Base-by-base conservation (phyloP, 2,113 vertebrate genomes). In the Myiagra hebetior region DNA sequence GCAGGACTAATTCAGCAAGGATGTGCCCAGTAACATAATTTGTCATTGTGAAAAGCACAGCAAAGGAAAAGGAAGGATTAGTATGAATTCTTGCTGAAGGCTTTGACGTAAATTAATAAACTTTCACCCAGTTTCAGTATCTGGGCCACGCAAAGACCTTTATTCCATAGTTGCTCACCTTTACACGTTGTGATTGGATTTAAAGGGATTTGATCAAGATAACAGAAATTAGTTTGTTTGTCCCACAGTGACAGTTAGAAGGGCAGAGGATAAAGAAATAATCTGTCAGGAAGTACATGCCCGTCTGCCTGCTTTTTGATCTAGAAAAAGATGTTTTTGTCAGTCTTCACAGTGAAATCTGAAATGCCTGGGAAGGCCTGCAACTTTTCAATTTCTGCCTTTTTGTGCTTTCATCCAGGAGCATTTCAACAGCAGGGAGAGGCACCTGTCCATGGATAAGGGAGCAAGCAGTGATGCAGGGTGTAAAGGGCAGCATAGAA, bases 191-290 rank as follows among this genome's bases (percentile, higher is more conserved):
- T 74, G 49, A 52, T 46, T 83, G 55, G 24, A 62, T 80, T 76
- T 59, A 60, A 72, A 82, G 52, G 37, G 67, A 13, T 79, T 77
- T 69, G 56, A 95, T 93, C 85, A 44, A 83, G 80, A 56, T 77
- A 86, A 68, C 26, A 85, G 68, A 86, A 87, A 59, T 30, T 4
- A 84, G 46, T 80, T 85, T 44, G 59, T 89, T 87, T 87, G 79
- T 90, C 87, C 56, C 52, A 37, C 39, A 26, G 30, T 74, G 85
- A 77, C 67, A 88, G 46, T 55, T 76, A 77, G 67, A 93, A 93
- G 64, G 85, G 73, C 76, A 92, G 60, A 91, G 68, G 85, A 94
- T 86, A 86, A 87, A 91, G 72, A 64, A 91, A 46, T 86, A 77
- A 90, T 88, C 50, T 33, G 21, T 42, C 68, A 88, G 69, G 85